A percentile compares a stretch with the other conserved stretches of the same genome.
These are phyloP conservation scores for Pipistrellus nathusii DNA, from an alignment of 2,797 vertebrate species.

Conservation along the genomic window DNA sequence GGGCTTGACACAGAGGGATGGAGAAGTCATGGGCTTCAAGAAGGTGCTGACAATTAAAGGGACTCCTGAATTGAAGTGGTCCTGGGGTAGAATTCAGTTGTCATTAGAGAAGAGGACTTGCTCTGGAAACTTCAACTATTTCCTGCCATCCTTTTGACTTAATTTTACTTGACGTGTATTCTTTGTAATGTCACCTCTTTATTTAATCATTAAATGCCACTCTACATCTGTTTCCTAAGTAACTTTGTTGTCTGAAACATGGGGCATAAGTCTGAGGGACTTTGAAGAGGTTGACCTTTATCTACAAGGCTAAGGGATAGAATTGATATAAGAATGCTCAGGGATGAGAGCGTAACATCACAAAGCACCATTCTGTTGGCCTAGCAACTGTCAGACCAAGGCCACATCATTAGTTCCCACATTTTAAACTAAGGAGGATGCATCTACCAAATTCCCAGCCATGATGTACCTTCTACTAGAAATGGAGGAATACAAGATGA, in stretches of 20 bases:
- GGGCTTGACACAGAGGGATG: not conserved
- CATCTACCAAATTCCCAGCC: not conserved
- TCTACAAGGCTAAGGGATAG: constrained; percentile 25
- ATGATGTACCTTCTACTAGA: not conserved
- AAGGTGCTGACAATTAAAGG: not conserved
- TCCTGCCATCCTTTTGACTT: constrained; percentile 17
- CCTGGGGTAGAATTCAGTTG: not conserved
- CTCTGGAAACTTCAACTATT: not conserved
- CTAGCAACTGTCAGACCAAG: constrained; percentile 8
- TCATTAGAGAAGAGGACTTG: constrained; percentile 7
- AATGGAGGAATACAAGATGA: constrained; percentile 34
- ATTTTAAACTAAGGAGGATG: constrained; percentile 49
- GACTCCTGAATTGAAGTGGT: not conserved
- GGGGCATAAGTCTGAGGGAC: not conserved
- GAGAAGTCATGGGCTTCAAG: not conserved
- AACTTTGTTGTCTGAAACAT: constrained; percentile 48
- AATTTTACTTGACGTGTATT: constrained; percentile 48
- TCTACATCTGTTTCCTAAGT: constrained; percentile 9
- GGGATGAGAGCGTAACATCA: constrained; percentile 12
- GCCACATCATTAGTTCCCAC: constrained; percentile 1
- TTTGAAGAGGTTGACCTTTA: constrained; percentile 15
- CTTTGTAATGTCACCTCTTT: constrained; percentile 18
- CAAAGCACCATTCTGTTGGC: constrained; percentile 27
- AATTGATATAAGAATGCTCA: constrained; percentile 42
- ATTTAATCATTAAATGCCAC: constrained; percentile 61